Evolutionary conservation across 2,888 invertebrate species (phyloP).

Genomic region (Scaptomyza flava): DNA sequence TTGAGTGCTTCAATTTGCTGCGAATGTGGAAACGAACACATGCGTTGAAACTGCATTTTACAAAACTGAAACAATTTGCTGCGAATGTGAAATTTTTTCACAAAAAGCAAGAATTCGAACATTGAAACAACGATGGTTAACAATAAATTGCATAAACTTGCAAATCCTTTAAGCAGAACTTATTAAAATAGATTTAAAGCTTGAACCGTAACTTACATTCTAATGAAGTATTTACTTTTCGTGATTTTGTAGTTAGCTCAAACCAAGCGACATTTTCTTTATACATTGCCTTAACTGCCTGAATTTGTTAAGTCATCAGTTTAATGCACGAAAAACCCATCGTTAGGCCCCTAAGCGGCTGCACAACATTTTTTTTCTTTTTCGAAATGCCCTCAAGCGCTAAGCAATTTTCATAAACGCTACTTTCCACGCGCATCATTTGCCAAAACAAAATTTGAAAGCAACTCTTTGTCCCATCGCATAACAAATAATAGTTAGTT

Average conservation of each 20-base stretch:
- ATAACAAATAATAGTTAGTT: constrained; percentile 25
- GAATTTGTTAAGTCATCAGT: constrained; percentile 31
- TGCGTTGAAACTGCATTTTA: neutral
- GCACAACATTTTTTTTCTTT: constrained; percentile 16
- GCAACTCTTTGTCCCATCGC: constrained; percentile 20
- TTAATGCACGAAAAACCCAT: constrained; percentile 56
- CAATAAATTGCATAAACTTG: too few species aligned
- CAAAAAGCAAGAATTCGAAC: too few species aligned
- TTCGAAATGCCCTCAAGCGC: constrained; percentile 25
- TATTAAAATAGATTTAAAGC: too few species aligned
- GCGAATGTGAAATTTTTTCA: too few species aligned
- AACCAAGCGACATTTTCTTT: constrained; percentile 53
- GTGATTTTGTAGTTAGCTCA: constrained; percentile 21
- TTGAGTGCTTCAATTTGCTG: constrained; percentile 26
- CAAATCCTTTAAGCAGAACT: too few species aligned
- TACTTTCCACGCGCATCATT: constrained; percentile 66
- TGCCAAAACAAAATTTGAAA: constrained; percentile 54
- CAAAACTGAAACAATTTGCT: neutral
- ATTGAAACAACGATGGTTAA: too few species aligned
- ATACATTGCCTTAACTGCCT: constrained; percentile 50
- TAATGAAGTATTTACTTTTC: constrained; percentile 9
- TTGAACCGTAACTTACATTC: too few species aligned
- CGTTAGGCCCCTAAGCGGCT: constrained; percentile 16
- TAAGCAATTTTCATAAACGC: constrained; percentile 69
- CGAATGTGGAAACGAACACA: constrained; percentile 11